Evolutionary conservation across 2,113 vertebrate species (phyloP), one percentile per base, ranked within the genome.

Genomic region (Peromyscus maniculatus): DNA sequence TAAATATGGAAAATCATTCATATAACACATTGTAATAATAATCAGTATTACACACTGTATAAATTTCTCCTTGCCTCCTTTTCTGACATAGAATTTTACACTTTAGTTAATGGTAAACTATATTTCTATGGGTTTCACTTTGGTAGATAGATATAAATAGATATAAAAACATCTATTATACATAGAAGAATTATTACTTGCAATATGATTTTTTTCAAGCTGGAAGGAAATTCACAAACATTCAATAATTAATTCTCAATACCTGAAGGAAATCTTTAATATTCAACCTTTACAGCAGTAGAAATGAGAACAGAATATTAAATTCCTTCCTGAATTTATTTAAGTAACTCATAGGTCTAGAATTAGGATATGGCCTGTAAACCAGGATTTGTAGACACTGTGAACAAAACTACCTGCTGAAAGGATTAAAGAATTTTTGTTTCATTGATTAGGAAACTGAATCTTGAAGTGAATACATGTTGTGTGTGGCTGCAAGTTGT

Each of bases 221-320:
- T 72, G 2, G 13, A 71, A 95, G 26, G 2, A 96, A 91, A 11
- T 88, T 91, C 80, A 75, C 77, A 88, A 96, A 95, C 17, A 90
- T 89, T 93, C 94, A 93, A 96, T 96, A 95, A 93, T 96, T 95
- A 97, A 93, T 96, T 95, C 3, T 97, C 59, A 88, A 33, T 87
- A 80, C 21, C 13, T 87, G 24, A 91, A 89, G 19, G 15, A 78
- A 88, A 93, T 39, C 2, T 72, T 93, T 95, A 95, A 87, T 88
- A 84, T 96, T 91, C 36, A 87, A 43, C 71, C 49, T 89, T 89
- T 90, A 46, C 69, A 93, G 91, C 26, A 69, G 55, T 12, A 43
- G 33, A 89, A 83, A 93, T 87, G 39, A 83, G n/a, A 92, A 24
- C 7, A 89, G 82, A 97, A 91, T 88, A 59, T 11, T 95, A 49